Conservation (phyloP, 23 tunicate genomes). For the Styela plicata region DNA sequence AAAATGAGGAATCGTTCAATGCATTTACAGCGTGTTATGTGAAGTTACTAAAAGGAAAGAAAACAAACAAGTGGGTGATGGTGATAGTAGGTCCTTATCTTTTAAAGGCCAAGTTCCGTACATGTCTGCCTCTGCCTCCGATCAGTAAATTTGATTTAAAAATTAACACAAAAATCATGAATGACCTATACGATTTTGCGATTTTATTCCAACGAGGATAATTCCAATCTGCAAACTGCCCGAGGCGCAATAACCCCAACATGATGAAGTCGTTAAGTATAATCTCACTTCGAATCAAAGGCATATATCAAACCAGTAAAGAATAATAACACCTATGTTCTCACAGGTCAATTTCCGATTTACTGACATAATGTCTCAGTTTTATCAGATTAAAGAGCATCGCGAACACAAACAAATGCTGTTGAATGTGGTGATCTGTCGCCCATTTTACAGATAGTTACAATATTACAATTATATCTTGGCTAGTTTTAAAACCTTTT, state of each 20-base stretch:
- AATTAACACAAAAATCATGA: neutral
- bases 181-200: neutral
- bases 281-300: too few relatives aligned
- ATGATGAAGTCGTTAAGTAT: neutral
- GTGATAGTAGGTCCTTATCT: too few relatives aligned
- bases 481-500: neutral
- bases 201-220: neutral
- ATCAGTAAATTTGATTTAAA: too few relatives aligned
- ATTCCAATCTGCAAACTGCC: neutral
- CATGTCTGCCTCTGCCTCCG: too few relatives aligned
- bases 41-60: too few relatives aligned
- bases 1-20: too few relatives aligned
- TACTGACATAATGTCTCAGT: neutral
- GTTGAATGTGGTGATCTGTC: neutral
- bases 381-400: neutral
- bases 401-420: neutral
- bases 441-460: neutral
- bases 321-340: neutral
- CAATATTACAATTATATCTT: neutral
- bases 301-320: neutral
- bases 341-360: neutral
- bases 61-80: too few relatives aligned
- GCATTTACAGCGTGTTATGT: too few relatives aligned
- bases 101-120: too few relatives aligned
- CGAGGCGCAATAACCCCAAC: too few relatives aligned